phyloP scores from a whole-genome alignment of 2,888 invertebrate species.

The Leistus spinibarbis region DNA sequence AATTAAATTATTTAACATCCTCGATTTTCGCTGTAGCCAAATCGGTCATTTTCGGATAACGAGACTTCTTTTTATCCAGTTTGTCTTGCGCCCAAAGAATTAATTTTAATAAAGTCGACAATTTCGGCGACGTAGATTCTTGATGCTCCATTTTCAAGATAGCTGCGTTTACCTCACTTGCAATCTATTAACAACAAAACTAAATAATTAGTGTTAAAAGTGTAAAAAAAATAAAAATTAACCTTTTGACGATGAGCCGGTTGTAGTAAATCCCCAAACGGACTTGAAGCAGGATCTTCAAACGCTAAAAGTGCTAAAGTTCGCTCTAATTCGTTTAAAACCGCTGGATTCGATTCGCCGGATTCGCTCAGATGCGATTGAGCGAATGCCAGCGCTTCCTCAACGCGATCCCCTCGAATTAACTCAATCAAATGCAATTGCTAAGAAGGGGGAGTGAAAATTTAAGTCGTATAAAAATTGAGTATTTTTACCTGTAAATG shows the following conservation, averaged over 20 bases:
- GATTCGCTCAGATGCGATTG: conserved; percentile 89
- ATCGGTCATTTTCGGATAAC: conserved; percentile 94
- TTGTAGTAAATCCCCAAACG: conserved; percentile 92
- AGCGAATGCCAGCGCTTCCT: conserved; percentile 88
- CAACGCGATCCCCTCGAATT: conserved; percentile 82
- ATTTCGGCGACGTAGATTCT: conserved; percentile 87
- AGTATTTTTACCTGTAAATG: conserved; percentile 78
- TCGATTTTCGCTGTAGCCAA: conserved; percentile 84
- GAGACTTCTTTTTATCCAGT: conserved; percentile 91
- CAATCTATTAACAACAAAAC: conserved; percentile 77
- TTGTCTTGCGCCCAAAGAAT: conserved; percentile 97
- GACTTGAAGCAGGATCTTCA: conserved; percentile 93
- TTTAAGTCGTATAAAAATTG: no score
- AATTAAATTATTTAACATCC: conserved; percentile 64
- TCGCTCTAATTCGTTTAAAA: conserved; percentile 83
- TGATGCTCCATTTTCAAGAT: conserved; percentile 92
- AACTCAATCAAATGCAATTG: conserved; percentile 90
- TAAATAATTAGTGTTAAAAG: conserved; percentile 2
- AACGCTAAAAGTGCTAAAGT: conserved; percentile 95
- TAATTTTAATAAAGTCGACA: conserved; percentile 89
- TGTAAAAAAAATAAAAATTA: not conserved
- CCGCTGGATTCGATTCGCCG: conserved; percentile 78
- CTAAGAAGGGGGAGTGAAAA: conserved; percentile 55
- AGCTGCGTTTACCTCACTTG: conserved; percentile 97
- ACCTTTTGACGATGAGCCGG: conserved; percentile 94